Percentiles rank a stretch among this genome's conserved stretches.
phyloP scores from a whole-genome alignment of 2,113 vertebrate genomes.

The Microtus oregoni region DNA sequence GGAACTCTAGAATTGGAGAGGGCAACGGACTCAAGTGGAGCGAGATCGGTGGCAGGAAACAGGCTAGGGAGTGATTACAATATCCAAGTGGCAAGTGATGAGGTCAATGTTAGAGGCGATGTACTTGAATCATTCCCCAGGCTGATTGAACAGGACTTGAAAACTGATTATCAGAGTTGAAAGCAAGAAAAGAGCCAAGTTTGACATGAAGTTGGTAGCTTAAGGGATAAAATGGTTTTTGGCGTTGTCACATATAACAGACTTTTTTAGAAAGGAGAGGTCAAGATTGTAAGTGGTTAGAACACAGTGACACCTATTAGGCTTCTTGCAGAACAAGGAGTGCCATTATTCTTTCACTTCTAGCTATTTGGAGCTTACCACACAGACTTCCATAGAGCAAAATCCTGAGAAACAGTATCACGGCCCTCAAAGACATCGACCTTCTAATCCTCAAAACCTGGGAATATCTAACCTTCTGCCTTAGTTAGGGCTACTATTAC shows the following conservation, averaged over 20 bases:
- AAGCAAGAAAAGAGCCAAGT: slow-evolving; percentile 50
- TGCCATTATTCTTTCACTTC: slow-evolving; percentile 6
- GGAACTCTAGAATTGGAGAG: neutral
- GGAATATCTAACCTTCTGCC: slow-evolving; percentile 16
- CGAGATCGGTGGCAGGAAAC: slow-evolving; percentile 9
- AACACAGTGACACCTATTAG: neutral
- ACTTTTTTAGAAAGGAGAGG: neutral
- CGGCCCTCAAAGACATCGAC: neutral
- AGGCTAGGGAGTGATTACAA: neutral
- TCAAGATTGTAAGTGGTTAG: neutral
- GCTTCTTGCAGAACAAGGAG: neutral
- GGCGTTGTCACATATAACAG: neutral
- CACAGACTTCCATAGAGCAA: neutral
- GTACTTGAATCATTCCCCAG: neutral
- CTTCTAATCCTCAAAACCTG: slow-evolving; percentile 22
- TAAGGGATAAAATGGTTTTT: neutral
- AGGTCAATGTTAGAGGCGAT: neutral
- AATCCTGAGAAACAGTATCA: slow-evolving; percentile 9
- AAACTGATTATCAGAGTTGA: slow-evolving; percentile 17
- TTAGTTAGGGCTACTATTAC: neutral
- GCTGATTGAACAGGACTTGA: neutral
- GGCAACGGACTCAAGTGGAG: neutral
- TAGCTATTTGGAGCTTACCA: neutral
- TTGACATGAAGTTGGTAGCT: slow-evolving; percentile 5
- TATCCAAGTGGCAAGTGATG: slow-evolving; percentile 10